phyloP scores from a whole-genome alignment of 2,113 vertebrate genomes.

The Progne subis region DNA sequence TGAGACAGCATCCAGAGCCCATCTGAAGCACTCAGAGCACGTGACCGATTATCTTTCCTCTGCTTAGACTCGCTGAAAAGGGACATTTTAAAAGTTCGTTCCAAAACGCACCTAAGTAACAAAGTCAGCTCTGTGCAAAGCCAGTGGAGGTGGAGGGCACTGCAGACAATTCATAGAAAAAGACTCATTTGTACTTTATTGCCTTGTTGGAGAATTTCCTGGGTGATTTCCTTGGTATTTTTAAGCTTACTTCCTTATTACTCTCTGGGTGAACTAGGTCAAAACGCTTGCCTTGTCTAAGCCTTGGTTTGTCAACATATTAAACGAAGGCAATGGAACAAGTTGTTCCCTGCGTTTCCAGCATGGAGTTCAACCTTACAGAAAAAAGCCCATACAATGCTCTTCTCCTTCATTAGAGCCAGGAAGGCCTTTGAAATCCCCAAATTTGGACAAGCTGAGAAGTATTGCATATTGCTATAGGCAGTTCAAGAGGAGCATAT shows the following conservation, averaged over 20 bases:
- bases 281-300: neutral
- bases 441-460: neutral
- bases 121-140: neutral
- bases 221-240: constrained; percentile 25
- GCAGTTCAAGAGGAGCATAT: neutral
- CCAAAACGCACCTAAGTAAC: neutral
- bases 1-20: neutral
- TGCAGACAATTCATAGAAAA: neutral
- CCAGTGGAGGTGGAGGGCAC: neutral
- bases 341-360: neutral
- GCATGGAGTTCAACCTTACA: neutral
- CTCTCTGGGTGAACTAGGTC: neutral
- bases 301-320: neutral
- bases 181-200: neutral
- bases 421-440: neutral
- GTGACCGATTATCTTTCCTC: neutral
- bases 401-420: neutral
- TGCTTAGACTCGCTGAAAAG: neutral
- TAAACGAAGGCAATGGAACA: neutral
- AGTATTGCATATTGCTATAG: neutral
- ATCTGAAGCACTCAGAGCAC: neutral
- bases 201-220: neutral
- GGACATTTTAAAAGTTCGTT: neutral
- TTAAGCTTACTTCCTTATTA: constrained; percentile 50
- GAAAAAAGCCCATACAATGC: neutral